Conservation (phyloP, 1,140 invertebrate genomes). For the Lasioglossum baleicum region DNA sequence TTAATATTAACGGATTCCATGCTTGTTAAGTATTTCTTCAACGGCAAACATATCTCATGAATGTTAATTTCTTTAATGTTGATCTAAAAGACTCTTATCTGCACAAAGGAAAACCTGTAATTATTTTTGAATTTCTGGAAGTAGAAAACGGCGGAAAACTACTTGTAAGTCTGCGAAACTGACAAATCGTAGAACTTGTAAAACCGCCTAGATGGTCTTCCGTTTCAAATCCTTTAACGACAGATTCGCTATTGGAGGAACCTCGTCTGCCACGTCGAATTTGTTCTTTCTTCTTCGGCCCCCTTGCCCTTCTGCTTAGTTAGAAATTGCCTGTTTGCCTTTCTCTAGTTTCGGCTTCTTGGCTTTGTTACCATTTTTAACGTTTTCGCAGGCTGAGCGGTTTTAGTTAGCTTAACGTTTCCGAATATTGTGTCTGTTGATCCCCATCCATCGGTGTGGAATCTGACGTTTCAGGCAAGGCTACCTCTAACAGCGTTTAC, state of each 20-base stretch:
- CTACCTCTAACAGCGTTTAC: too few species aligned
- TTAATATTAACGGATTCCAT: conserved; percentile 13
- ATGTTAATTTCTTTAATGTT: conserved; percentile 26
- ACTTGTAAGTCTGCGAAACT: not conserved
- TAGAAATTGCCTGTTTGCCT: too few species aligned
- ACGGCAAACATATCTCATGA: conserved; percentile 40
- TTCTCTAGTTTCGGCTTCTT: too few species aligned
- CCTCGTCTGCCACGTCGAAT: too few species aligned
- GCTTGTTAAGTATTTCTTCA: conserved; percentile 9
- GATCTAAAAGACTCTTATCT: not conserved
- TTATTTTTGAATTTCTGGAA: conserved; percentile 2
- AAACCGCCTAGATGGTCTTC: conserved; percentile 30
- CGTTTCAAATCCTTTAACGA: conserved; percentile 13
- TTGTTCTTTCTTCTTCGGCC: too few species aligned
- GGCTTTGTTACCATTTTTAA: too few species aligned
- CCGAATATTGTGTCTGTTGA: too few species aligned
- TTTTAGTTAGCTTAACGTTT: too few species aligned
- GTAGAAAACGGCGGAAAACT: conserved; percentile 11
- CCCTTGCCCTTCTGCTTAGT: too few species aligned
- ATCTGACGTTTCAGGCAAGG: too few species aligned
- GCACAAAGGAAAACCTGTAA: not conserved
- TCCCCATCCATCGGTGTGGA: too few species aligned
- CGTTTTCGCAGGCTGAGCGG: too few species aligned
- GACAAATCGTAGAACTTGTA: conserved; percentile 16
- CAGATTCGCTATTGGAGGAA: not conserved